Evolutionary conservation across 2,113 vertebrate species (phyloP).

Genomic region (Coregonus clupeaformis): DNA sequence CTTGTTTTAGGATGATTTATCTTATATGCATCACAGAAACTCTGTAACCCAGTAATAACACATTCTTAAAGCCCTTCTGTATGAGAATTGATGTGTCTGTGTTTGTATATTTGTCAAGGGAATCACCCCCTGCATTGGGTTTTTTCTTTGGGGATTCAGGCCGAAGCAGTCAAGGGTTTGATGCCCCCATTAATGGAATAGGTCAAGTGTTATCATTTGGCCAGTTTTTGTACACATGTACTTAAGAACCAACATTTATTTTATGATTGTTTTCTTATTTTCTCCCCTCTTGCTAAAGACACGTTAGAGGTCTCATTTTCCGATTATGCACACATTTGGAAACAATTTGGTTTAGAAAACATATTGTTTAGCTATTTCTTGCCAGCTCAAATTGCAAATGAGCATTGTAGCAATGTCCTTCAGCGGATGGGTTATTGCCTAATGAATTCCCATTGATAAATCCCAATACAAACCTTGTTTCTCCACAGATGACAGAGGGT

Average conservation of each 20-base stretch:
- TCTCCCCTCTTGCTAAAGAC: neutral
- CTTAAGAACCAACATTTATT: constrained; percentile 34
- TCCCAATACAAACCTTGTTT: constrained; percentile 1
- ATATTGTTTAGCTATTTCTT: neutral
- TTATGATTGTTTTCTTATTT: too few species aligned
- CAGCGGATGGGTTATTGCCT: neutral
- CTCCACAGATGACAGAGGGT: too few species aligned
- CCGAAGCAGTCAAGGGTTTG: constrained; percentile 2
- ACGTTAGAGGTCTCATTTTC: neutral
- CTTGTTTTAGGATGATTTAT: constrained; percentile 9
- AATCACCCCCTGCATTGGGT: neutral
- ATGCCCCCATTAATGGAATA: constrained; percentile 17
- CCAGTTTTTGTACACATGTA: constrained; percentile 14
- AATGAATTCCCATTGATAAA: neutral
- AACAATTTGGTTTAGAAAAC: neutral
- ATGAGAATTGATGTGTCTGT: neutral
- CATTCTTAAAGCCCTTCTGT: constrained; percentile 43
- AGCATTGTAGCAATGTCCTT: neutral
- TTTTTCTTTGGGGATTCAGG: neutral
- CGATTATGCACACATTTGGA: neutral
- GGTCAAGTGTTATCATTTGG: constrained; percentile 7
- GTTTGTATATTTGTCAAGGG: constrained; percentile 5
- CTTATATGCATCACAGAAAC: constrained; percentile 32
- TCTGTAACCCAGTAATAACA: constrained; percentile 36
- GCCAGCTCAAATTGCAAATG: neutral